Percentiles rank a stretch among this genome's conserved stretches.
Evolutionary conservation across 2,113 vertebrate species (phyloP).

Genomic region (Zosterops japonicus): DNA sequence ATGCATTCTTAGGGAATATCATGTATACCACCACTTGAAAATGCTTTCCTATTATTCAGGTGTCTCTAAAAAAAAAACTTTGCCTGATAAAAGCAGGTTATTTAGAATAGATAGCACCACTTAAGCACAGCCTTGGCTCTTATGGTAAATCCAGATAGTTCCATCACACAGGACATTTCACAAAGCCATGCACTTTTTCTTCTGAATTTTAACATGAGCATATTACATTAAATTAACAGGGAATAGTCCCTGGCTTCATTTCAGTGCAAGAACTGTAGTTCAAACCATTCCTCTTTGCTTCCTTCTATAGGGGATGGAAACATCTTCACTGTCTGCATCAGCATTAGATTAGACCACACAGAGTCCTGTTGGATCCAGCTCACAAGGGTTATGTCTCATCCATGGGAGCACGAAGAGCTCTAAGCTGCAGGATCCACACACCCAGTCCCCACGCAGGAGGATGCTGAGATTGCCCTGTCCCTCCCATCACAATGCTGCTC

Average conservation of each 20-base stretch:
- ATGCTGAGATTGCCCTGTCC: neutral
- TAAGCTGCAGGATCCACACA: neutral
- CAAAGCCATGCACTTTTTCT: neutral
- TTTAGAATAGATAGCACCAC: neutral
- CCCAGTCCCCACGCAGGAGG: fast-evolving
- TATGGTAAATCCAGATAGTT: neutral
- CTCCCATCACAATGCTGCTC: neutral
- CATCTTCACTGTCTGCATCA: neutral
- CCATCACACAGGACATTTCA: neutral
- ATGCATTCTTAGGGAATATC: neutral
- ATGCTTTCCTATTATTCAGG: neutral
- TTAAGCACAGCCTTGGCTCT: neutral
- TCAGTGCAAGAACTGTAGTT: neutral
- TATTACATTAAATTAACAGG: neutral
- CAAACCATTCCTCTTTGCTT: neutral
- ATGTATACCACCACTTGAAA: neutral
- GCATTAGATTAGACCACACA: neutral
- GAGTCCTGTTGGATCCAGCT: neutral
- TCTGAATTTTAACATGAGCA: neutral
- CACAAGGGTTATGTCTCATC: fast-evolving
- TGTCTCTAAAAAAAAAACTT: neutral
- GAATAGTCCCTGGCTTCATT: neutral
- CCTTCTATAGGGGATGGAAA: neutral
- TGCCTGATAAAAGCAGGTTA: neutral
- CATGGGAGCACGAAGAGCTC: neutral